phyloP scores from a whole-genome alignment of 2,113 vertebrate genomes.

The Coptodon bakossiorum region DNA sequence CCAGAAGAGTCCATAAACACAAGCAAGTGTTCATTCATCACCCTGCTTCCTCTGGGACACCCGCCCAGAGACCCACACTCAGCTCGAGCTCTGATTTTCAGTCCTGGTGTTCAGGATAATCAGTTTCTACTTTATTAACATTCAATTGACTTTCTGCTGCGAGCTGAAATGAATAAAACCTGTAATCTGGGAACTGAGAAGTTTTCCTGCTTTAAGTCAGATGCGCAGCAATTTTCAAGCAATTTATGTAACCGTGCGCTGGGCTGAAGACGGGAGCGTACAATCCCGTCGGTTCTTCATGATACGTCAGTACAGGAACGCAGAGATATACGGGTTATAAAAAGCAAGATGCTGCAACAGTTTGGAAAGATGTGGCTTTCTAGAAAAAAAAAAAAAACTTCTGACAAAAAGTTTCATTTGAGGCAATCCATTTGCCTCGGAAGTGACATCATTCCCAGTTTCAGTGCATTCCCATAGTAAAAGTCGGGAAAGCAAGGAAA shows the following conservation, averaged over 20 bases:
- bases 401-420: not conserved
- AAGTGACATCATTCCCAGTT: not conserved
- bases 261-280: not conserved
- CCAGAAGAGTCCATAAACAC: not conserved
- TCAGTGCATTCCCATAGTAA: not conserved
- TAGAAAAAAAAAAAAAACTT: not conserved
- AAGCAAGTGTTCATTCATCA: slow-evolving; percentile 8
- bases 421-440: not conserved
- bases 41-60: not conserved
- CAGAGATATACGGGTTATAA: not conserved
- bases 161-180: not conserved
- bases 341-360: not conserved
- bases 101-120: not conserved
- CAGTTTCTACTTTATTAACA: not conserved
- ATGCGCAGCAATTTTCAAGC: not conserved
- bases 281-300: fast-evolving
- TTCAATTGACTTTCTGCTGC: not conserved
- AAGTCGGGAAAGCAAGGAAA: not conserved
- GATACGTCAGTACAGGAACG: not conserved
- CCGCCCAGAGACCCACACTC: not conserved
- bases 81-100: not conserved
- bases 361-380: not conserved
- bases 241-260: not conserved
- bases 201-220: not conserved
- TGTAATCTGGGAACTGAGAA: not conserved